These are phyloP conservation scores for Eupithecia vulgata DNA, from an alignment of 2,888 invertebrate genomes.

Conservation along the genomic window DNA sequence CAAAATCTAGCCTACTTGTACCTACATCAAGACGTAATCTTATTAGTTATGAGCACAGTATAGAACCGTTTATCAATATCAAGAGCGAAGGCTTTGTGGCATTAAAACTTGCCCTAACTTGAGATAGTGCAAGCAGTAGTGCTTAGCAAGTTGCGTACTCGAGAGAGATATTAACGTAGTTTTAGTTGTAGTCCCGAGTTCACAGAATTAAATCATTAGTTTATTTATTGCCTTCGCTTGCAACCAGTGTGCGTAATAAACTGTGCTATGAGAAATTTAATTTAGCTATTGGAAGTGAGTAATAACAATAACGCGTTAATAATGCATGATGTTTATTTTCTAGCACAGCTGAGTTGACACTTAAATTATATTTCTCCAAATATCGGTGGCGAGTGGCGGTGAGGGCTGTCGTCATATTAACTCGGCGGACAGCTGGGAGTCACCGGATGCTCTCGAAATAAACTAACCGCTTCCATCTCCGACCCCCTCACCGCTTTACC, in stretches of 20 bases:
- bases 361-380: conserved; percentile 69
- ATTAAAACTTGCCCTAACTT: conserved; percentile 48
- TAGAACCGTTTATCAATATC: conserved; percentile 46
- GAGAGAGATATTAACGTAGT: conserved; percentile 47
- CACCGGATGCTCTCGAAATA: conserved; percentile 80
- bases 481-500: conserved; percentile 28
- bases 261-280: conserved; percentile 11
- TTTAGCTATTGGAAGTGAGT: conserved; percentile 5
- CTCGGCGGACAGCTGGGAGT: conserved; percentile 73
- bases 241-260: conserved; percentile 13
- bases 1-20: not conserved
- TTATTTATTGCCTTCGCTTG: conserved; percentile 37
- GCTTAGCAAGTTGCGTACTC: conserved; percentile 46
- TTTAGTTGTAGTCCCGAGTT: conserved; percentile 41
- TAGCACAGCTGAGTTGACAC: conserved; percentile 61
- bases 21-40: conserved; percentile 28
- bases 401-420: conserved; percentile 75
- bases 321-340: conserved; percentile 13
- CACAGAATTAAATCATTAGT: conserved; percentile 41
- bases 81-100: conserved; percentile 44
- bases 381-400: conserved; percentile 67
- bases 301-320: not conserved
- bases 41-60: conserved; percentile 38
- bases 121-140: conserved; percentile 46
- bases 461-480: conserved; percentile 55